Evolutionary conservation across 1,140 invertebrate species (phyloP).

Genomic region (Catajapyx aquilonaris): DNA sequence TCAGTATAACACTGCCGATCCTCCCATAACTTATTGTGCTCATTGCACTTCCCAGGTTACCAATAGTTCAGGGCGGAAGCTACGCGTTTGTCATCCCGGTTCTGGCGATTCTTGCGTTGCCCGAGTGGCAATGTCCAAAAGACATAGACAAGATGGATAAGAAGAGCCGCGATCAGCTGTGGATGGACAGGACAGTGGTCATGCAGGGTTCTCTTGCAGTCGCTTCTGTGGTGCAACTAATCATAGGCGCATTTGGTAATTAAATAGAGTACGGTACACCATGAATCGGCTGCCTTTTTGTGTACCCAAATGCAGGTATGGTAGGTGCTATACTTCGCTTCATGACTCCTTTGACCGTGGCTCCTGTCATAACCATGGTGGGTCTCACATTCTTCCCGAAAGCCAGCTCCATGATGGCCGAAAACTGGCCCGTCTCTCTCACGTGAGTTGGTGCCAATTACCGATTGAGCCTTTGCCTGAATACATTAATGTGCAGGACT

Average conservation of each 20-base stretch:
- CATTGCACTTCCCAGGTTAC: neutral
- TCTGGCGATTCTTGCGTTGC: neutral
- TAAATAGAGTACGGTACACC: too few relatives aligned
- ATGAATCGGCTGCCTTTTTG: too few relatives aligned
- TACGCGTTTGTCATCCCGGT: neutral
- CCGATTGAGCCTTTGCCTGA: too few relatives aligned
- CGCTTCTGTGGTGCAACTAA: too few relatives aligned
- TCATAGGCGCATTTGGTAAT: too few relatives aligned
- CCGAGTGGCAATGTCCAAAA: neutral
- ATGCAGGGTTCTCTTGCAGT: neutral
- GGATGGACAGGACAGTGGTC: neutral
- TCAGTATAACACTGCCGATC: too few relatives aligned
- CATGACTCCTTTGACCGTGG: constrained; percentile 59
- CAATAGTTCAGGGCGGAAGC: neutral
- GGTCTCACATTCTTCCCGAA: constrained; percentile 58
- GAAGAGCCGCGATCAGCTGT: neutral
- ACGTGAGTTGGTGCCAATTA: constrained; percentile 39
- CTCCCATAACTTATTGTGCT: too few relatives aligned
- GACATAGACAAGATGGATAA: neutral
- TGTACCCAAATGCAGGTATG: constrained; percentile 26
- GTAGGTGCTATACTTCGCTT: constrained; percentile 46
- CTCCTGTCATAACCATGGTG: constrained; percentile 55
- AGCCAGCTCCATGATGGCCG: constrained; percentile 45
- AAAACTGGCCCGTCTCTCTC: constrained; percentile 58
- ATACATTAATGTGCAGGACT: too few relatives aligned